Conservation (phyloP, 2,113 vertebrate genomes). For the Nematolebias whitei region DNA sequence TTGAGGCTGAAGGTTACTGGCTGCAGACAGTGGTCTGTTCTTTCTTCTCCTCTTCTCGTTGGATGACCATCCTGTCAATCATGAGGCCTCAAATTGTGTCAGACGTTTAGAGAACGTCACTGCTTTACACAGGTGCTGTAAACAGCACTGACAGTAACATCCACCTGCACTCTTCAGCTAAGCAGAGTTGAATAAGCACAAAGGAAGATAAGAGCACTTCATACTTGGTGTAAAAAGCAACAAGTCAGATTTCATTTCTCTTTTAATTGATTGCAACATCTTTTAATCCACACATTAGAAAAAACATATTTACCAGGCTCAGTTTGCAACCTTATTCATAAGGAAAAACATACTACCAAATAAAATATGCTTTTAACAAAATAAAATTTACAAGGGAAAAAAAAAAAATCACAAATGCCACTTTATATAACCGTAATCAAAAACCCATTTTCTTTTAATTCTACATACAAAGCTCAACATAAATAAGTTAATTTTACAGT, state of each 20-base stretch:
- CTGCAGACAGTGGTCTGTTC: conserved; percentile 65
- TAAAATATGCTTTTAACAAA: conserved; percentile 82
- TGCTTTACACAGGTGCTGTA: conserved; percentile 7
- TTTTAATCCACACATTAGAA: conserved; percentile 85
- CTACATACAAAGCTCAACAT: conserved; percentile 90
- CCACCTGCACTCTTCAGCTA: too few species aligned
- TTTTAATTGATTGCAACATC: conserved; percentile 84
- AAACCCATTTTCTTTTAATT: conserved; percentile 80
- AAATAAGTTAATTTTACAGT: conserved; percentile 99
- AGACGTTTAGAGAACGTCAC: too few species aligned
- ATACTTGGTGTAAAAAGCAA: conserved; percentile 35
- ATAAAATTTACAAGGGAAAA: conserved; percentile 81
- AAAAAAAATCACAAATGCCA: conserved; percentile 90
- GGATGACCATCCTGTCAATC: conserved; percentile 62
- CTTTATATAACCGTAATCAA: conserved; percentile 93
- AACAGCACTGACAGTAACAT: too few species aligned
- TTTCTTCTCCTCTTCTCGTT: conserved; percentile 53
- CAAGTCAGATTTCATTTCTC: conserved; percentile 51
- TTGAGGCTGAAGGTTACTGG: conserved; percentile 49
- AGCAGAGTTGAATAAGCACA: too few species aligned
- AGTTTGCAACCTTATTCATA: conserved; percentile 93
- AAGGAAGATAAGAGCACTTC: too few species aligned
- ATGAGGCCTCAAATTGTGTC: conserved; percentile 31
- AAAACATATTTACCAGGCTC: conserved; percentile 90
- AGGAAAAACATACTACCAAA: conserved; percentile 77